phyloP scores from a whole-genome alignment of 2,113 vertebrate species.

The Scolopax mira region DNA sequence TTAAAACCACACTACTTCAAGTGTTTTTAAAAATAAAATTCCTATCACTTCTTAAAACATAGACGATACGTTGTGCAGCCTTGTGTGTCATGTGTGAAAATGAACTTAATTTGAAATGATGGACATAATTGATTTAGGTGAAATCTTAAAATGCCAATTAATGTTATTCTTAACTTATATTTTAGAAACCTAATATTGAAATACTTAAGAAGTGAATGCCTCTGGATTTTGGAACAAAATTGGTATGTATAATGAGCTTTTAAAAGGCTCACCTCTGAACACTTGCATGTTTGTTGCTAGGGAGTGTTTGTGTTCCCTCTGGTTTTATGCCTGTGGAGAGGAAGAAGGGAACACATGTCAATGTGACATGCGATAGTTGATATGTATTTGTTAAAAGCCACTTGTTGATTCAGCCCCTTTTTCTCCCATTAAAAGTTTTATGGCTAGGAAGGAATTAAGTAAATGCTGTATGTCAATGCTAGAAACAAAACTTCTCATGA shows the following conservation, averaged over 20 bases:
- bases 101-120: background rate
- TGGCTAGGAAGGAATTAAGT: background rate
- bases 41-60: background rate
- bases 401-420: background rate
- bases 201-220: background rate
- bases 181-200: background rate
- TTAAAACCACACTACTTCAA: background rate
- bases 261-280: background rate
- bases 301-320: background rate
- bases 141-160: background rate
- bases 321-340: background rate
- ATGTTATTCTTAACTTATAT: background rate
- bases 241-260: background rate
- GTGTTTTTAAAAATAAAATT: background rate
- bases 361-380: rapidly evolving
- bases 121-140: background rate
- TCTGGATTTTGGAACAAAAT: conserved; percentile 21
- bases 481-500: background rate
- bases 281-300: background rate
- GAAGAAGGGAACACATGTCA: background rate
- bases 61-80: background rate
- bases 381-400: background rate
- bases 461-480: background rate
- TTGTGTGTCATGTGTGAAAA: background rate
- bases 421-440: background rate